Evolutionary conservation across 2,113 vertebrate genomes (phyloP).

Genomic region (Clupea harengus): DNA sequence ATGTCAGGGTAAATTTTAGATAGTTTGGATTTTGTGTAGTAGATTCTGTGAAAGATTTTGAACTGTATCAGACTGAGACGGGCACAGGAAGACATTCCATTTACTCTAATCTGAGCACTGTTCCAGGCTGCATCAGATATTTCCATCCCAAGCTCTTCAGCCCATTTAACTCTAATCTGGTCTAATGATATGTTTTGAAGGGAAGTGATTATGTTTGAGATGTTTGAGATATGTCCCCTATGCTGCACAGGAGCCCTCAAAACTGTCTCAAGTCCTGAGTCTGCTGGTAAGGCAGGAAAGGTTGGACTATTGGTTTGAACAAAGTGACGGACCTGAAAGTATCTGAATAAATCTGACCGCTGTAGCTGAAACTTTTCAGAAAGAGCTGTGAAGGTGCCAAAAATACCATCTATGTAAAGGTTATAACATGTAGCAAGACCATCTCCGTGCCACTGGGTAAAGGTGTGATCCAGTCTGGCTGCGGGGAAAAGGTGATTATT

Average conservation of each 20-base stretch:
- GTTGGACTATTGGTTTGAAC: not conserved
- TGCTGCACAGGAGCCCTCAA: not conserved
- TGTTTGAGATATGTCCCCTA: not conserved
- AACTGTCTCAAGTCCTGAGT: not conserved
- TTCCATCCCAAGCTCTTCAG: too few species aligned
- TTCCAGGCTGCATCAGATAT: too few species aligned
- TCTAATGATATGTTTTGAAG: not conserved
- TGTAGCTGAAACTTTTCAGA: not conserved
- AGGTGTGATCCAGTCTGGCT: too few species aligned
- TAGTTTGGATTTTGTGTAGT: too few species aligned
- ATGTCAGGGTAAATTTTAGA: too few species aligned
- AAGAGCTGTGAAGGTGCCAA: not conserved
- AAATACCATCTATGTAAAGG: not conserved
- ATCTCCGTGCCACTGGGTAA: too few species aligned
- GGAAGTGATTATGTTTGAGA: constrained; percentile 6
- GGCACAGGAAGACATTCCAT: too few species aligned
- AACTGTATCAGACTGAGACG: too few species aligned
- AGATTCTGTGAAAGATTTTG: too few species aligned
- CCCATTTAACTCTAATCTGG: not conserved
- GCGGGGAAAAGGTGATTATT: too few species aligned
- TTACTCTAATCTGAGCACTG: too few species aligned
- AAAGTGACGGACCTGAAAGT: constrained; percentile 20
- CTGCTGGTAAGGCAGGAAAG: not conserved
- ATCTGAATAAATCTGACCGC: not conserved
- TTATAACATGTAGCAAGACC: too few species aligned